Conservation (phyloP, 2,113 vertebrate species). For the Strix aluco region DNA sequence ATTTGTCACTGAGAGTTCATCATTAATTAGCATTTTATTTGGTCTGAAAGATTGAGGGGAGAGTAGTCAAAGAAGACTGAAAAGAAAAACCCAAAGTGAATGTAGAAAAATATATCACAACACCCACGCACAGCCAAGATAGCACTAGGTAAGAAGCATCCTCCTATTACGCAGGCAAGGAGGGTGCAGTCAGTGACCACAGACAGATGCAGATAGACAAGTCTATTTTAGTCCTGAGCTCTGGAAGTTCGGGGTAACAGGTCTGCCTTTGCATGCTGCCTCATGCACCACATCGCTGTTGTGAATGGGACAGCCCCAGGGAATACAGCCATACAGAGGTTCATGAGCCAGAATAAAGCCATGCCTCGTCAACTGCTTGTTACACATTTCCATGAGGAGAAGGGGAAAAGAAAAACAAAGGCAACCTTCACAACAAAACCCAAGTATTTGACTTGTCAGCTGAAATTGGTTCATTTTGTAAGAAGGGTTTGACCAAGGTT, state of each 20-base stretch:
- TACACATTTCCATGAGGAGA: not conserved
- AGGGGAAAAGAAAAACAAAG: not conserved
- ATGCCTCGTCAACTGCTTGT: not conserved
- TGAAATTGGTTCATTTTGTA: not conserved
- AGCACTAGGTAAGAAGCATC: not conserved
- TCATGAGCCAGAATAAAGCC: not conserved
- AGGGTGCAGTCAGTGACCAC: not conserved
- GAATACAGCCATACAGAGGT: not conserved
- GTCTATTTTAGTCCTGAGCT: conserved; percentile 8
- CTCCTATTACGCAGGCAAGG: not conserved
- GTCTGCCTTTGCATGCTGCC: not conserved
- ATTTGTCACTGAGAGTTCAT: conserved; percentile 27
- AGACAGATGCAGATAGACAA: conserved; percentile 14
- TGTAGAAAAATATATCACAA: not conserved
- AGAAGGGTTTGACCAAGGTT: not conserved
- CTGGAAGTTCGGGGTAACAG: not conserved
- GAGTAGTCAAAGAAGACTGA: not conserved
- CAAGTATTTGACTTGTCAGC: not conserved
- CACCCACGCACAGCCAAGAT: not conserved
- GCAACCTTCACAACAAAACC: not conserved
- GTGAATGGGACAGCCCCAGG: not conserved
- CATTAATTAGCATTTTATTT: not conserved
- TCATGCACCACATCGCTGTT: not conserved
- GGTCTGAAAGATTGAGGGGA: not conserved
- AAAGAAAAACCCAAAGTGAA: not conserved